Base-by-base conservation (phyloP, 2,113 vertebrate species). In the Turdus rufiventris region DNA sequence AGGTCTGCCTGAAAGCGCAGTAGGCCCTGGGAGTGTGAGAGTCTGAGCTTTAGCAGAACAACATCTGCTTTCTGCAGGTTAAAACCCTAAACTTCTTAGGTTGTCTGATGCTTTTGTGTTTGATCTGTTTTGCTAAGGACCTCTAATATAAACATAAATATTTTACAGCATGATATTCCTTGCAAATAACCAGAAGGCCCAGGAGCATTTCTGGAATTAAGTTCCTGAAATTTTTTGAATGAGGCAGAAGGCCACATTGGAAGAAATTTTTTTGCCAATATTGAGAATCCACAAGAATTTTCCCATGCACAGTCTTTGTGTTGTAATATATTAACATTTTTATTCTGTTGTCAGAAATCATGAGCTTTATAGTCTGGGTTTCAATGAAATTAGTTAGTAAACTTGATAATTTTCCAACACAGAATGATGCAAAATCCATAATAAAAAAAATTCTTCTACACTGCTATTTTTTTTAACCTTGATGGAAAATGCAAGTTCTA, bases 51-150 rank as follows among this genome's bases (percentile, higher is more conserved):
- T 74, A 67, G 38, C 63, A 79, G 70, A 82, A 38, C 53, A 79
- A 10, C 81, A 89, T 89, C 94, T 97, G 77, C 57, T 93, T 94
- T 97, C 50, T 79, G 57, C 33, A 58, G 87, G 50, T n/a, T 92
- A 89, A 95, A 26, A 68, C n/a, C 53, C 50, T 96, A 95, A 95
- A 58, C 93, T 89, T 54, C 95, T 92, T 96, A 94, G 38, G 67
- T 24, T 91, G 57, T 20, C 29, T 85, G 53, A 54, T 91, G 36
- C 73, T 95, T 87, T 57, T 43, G 8, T 23, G 21, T 77, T 92
- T 84, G 81, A 94, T 89, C 53, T 93, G 38, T 94, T 96, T 95
- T 89, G 8, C 42, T 87, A 75, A 91, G 73, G 53, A 81, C 21
- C 15, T 71, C 50, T 70, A 61, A 82, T 67, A 57, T 16, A 84